Evolutionary conservation across 2,113 vertebrate genomes (phyloP), one percentile per base, ranked within the genome.

Genomic region (Oncorhynchus tshawytscha): DNA sequence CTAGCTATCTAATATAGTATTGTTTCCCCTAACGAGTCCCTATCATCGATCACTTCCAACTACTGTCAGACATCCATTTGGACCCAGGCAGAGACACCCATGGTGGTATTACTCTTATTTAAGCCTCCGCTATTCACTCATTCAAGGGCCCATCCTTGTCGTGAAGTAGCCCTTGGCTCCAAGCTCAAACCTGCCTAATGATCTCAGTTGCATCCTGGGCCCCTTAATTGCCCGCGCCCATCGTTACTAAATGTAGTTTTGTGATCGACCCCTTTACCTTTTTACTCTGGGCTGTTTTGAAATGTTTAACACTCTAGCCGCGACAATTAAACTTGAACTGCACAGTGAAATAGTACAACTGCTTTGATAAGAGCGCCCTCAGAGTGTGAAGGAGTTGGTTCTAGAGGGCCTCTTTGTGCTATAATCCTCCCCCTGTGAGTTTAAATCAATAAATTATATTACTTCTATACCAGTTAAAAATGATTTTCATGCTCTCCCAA

Each of bases 141-240:
- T 73, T 73, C 48, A 2, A 77, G 83, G 25, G 60, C 72, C 75
- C 48, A 73, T 73, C 20, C 59, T 77, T 65, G 20, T 66, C 18
- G 2, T 82, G 78, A 83, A 81, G 78, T 74, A 81, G 71, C 78
- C 34, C 69, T 54, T 45, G 77, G 75, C 78, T 71, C 25, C 27
- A 13, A 68, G 71, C 64, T 70, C 76, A 65, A 70, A 74, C 64
- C 72, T 74, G 69, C 69, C 73, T 86, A 83, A 86, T 86, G 79
- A 79, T 81, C 69, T 83, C 76, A 51, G 71, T 48, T 60, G 67
- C 70, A 70, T 67, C 70, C 67, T 20, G 27, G 24, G 62, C 71
- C 70, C 66, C 62, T 72, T 86, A 86, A 86, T 83, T 81, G 84
- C 69, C 74, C 57, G 62, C 68, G 60, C 78, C 64, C 73, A 73